phyloP scores from a whole-genome alignment of 2,113 vertebrate species.

The Bucco capensis region DNA sequence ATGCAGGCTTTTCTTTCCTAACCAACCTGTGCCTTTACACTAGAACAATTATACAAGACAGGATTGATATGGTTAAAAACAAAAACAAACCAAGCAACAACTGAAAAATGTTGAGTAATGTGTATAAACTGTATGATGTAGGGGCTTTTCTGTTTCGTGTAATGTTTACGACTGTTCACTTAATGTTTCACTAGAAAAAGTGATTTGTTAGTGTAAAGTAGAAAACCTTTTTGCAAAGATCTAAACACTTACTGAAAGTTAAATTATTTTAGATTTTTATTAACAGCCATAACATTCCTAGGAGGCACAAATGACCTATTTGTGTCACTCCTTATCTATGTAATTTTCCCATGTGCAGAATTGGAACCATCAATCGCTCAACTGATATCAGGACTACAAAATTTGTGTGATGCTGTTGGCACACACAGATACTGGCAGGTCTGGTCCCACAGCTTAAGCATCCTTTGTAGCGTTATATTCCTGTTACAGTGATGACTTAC shows the following conservation, averaged over 20 bases:
- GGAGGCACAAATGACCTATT: not conserved
- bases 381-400: not conserved
- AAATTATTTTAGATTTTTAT: slow-evolving; percentile 32
- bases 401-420: not conserved
- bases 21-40: slow-evolving; percentile 93
- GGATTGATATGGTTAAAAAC: slow-evolving; percentile 55
- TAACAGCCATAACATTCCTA: not conserved
- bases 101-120: slow-evolving; percentile 74
- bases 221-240: not conserved
- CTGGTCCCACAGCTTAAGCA: not conserved
- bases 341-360: not conserved
- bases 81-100: slow-evolving; percentile 73
- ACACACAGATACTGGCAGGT: not conserved
- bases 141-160: slow-evolving; percentile 57
- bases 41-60: slow-evolving; percentile 79
- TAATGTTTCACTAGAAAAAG: slow-evolving; percentile 64
- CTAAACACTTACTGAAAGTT: not conserved
- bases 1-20: slow-evolving; percentile 75
- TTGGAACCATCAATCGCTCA: not conserved
- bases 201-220: slow-evolving; percentile 59
- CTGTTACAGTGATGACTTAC: not conserved
- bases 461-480: not conserved
- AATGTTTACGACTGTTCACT: slow-evolving; percentile 68
- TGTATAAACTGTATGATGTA: slow-evolving; percentile 71
- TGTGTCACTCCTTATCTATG: not conserved